Conservation (phyloP, 2,797 vertebrate species). For the Gymnocypris eckloni region DNA sequence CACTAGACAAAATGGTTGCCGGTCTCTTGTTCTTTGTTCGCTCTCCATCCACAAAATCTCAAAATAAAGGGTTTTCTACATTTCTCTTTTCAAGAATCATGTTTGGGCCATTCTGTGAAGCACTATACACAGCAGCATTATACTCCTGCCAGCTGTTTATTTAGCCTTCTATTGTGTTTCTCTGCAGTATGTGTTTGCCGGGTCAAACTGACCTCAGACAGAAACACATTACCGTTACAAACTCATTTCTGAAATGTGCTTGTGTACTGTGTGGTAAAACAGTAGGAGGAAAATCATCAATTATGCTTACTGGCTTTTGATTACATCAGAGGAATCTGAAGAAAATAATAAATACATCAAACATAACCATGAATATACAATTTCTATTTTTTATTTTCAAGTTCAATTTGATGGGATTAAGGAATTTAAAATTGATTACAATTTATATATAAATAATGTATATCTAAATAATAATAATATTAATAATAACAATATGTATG, state of each 20-base stretch:
- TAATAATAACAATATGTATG: too few relatives aligned
- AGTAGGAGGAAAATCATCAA: neutral
- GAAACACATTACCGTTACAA: neutral
- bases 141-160: neutral
- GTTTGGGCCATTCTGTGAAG: neutral
- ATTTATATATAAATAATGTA: too few relatives aligned
- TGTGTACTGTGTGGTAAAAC: neutral
- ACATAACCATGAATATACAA: too few relatives aligned
- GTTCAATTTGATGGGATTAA: too few relatives aligned
- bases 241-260: neutral
- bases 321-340: neutral
- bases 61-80: neutral
- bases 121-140: neutral
- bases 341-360: neutral
- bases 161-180: slow-evolving; percentile 5
- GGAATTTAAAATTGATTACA: too few relatives aligned
- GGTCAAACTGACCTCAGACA: neutral
- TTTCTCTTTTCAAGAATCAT: slow-evolving; percentile 6
- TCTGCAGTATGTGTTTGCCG: neutral
- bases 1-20: slow-evolving; percentile 34
- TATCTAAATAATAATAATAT: too few relatives aligned
- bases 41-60: neutral
- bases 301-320: neutral
- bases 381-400: too few relatives aligned
- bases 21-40: neutral